Conservation (phyloP, 2,113 vertebrate species). For the Brienomyrus longianalis region DNA sequence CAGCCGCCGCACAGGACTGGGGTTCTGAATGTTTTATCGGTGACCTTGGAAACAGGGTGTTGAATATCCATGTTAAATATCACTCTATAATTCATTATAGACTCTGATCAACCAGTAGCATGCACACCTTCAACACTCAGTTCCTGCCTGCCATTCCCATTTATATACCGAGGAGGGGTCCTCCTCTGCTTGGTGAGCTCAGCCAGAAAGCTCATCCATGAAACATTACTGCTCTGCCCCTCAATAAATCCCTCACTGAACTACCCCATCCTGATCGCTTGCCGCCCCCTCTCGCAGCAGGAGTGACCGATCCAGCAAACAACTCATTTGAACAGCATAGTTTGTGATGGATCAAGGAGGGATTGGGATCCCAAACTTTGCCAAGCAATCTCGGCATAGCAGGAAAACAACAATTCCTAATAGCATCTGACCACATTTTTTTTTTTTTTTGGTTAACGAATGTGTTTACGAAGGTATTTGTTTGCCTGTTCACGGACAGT, state of each 20-base stretch:
- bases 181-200: neutral
- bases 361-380: conserved; percentile 22
- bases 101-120: conserved; percentile 23
- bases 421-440: neutral
- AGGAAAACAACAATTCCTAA: conserved; percentile 7
- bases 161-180: neutral
- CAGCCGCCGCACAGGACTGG: conserved; percentile 28
- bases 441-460: neutral
- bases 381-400: conserved; percentile 17
- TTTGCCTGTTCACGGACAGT: neutral
- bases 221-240: neutral
- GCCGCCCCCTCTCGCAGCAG: conserved; percentile 28
- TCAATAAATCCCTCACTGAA: neutral
- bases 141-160: neutral
- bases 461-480: conserved; percentile 15
- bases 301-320: conserved; percentile 48
- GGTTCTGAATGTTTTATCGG: conserved; percentile 53
- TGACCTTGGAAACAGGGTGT: conserved; percentile 33
- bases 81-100: conserved; percentile 53
- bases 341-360: conserved; percentile 16
- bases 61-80: conserved; percentile 44
- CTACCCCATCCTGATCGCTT: neutral
- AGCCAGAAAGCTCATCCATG: neutral
- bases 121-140: conserved; percentile 20
- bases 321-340: conserved; percentile 39